Base-by-base conservation (phyloP, 2,797 vertebrate species). In the Oryzias sinensis region DNA sequence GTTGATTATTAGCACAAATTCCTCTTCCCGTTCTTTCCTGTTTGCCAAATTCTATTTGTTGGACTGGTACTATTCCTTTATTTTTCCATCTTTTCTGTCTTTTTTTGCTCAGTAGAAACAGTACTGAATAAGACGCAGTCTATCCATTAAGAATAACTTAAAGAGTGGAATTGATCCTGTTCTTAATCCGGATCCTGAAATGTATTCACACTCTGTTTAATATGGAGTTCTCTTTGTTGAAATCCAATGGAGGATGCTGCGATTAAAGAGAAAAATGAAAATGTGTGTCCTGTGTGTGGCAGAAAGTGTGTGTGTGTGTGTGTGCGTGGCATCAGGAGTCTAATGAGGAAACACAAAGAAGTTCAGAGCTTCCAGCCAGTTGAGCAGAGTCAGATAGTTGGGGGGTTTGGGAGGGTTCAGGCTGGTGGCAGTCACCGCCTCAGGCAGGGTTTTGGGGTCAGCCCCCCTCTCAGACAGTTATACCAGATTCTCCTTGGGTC, bases 391-490 rank as follows among this genome's bases (percentile, higher is more conserved):
- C 79, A 67, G 57, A 62, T 72, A 43, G 77, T 59, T 67, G 80
- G 81, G 20, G 60, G 82, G 74, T 82, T 58, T 80, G 79, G 81
- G 87, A 87, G 87, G 90, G 90, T 89, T 90, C 85, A 91, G 87
- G 83, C 87, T 88, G 88, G 91, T 89, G 90, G 90, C 90, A 92
- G 91, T 76, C 85, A 85, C 63, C 56, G 91, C 92, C 91, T 91
- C 80, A 85, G 92, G 92, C 92, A 86, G 88, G 90, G 90, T 91
- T 88, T 89, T 89, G 84, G 87, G 92, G 91, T 92, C 91, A 90
- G 87, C 43, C 70, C 86, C 88, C 88, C 88, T 22, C 87, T 85
- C 83, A 88, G 90, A 91, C 84, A 59, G 76, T 69, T 81, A 82
- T 70, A 77, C 70, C 25, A 56, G 49, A 65, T 75, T 76, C 33